Base-by-base conservation (phyloP, 2,888 invertebrate species). In the Plagodis pulveraria region DNA sequence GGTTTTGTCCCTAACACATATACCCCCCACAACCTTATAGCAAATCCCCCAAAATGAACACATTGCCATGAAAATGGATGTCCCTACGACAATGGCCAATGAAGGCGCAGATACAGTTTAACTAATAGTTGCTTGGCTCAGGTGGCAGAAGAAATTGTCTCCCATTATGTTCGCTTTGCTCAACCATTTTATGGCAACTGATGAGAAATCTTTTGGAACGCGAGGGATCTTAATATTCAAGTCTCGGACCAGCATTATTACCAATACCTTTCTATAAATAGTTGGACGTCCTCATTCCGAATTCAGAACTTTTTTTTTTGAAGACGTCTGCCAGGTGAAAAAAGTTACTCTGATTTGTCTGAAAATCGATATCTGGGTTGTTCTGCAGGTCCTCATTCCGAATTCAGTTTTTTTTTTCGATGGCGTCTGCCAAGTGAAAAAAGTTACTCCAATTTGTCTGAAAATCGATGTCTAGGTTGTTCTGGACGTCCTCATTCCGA, bases 61-160 rank as follows among this genome's bases (percentile, higher is more conserved):
- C 71, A 67, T 72, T 8, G 40, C 40, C 40, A 40, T 40, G 5
- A 70, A 71, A 70, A 73, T 71, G 67, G 70, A 63, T 69, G 72
- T 42, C 71, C 70, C 69, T 55, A 59, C 50, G 64, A 58, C 68
- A 69, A 74, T 69, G 67, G 62, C 52, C 54, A 63, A 63, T 60
- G 62, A 58, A 51, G 83, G 74, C 83, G 78, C 89, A 89, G 89
- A 36, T 36, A 40, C 40, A 40, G 40, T 10, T 5, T 40, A 40
- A 40, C 5, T 5, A 40, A 6, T 40, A 40, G 40, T 40, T 6
- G 10, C 40, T 40, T 2, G 40, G 75, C 83, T 79, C 89, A 89
- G 89, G 88, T 89, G 89, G 80, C 77, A 73, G 78, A 84, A 82
- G 84, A 84, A 87, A 88, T 87, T 84, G 88, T 84, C 81, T 75